Base-by-base conservation (phyloP, 2,113 vertebrate species). In the Platanista minor region DNA sequence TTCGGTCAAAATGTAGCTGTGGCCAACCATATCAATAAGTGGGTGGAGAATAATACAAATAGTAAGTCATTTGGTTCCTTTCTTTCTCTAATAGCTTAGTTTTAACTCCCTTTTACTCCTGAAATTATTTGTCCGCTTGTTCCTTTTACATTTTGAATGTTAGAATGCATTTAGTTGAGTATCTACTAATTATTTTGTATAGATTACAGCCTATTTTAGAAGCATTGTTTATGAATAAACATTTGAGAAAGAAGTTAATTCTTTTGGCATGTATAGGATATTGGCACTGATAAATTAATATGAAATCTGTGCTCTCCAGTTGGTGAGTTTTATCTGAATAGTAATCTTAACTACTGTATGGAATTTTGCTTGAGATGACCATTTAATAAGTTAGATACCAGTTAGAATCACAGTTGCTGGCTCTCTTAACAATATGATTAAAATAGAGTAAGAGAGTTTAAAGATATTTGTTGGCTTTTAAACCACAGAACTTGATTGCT, bases 1-100 rank as follows among this genome's bases (percentile, higher is more conserved):
- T 99, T 99, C 98, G 99, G 99, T 95, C 98, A 99, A 95, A 99
- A 99, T 17, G 98, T 98, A 49, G 98, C 99, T 2, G 99, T 99
- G 83, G 99, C 99, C 77, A 98, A 99, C 96, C 98, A 99, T 96
- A 99, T 99, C 98, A 99, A 99, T 98, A 98, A 97, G 95, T 99
- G 99, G 99, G 99, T 99, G 98, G 99, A 99, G 97, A 99, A 99
- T 98, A 99, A 99, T 74, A 99, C 99, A 0, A 99, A 99, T 96
- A 99, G 99, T 99, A 99, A 98, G 99, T 99, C 66, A 57, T 27
- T 33, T 11, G 75, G 77, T 69, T 97, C 74, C 57, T 97, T 96
- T 49, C 20, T 96, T 18, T 93, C 21, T 89, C 69, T 97, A 13
- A 31, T 81, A 64, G 52, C 59, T 95, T 86, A 61, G 13, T 59